These are phyloP conservation scores for Actenoides hombroni DNA, from an alignment of 2,113 vertebrate genomes.

Conservation along the genomic window DNA sequence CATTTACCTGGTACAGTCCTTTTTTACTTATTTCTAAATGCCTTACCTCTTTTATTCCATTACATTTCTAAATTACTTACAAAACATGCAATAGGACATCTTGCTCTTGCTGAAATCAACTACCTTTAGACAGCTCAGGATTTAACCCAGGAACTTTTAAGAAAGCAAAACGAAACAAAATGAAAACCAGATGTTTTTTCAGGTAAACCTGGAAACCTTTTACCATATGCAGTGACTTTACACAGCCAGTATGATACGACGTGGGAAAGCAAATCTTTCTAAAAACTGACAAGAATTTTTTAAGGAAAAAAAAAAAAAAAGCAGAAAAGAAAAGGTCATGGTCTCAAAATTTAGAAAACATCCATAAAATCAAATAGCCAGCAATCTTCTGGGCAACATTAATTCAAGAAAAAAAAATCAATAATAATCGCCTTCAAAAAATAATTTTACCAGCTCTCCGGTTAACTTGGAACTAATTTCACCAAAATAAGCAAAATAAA, in stretches of 20 bases:
- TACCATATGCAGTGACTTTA: not conserved
- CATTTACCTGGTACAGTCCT: not conserved
- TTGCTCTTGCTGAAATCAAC: not conserved
- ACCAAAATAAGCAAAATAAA: not conserved
- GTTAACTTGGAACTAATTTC: not conserved
- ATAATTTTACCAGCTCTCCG: not conserved
- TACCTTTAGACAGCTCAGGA: not conserved
- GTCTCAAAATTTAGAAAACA: not conserved
- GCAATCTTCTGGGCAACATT: not conserved
- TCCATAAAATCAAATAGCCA: not conserved
- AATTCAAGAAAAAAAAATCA: not conserved
- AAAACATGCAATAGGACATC: not conserved
- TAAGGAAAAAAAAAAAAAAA: not conserved
- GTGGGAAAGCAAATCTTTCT: not conserved
- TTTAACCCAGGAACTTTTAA: not conserved
- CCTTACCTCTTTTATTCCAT: not conserved
- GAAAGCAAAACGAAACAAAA: not conserved
- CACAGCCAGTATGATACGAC: not conserved
- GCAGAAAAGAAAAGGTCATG: not conserved
- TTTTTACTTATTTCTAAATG: not conserved
- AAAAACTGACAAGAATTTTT: not conserved
- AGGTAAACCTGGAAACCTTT: not conserved
- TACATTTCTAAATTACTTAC: not conserved
- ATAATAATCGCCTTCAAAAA: not conserved
- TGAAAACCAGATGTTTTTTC: not conserved